Evolutionary conservation across 1,140 invertebrate genomes (phyloP), one percentile per base, ranked within the genome.

Genomic region (Drosophila lacertosa): DNA sequence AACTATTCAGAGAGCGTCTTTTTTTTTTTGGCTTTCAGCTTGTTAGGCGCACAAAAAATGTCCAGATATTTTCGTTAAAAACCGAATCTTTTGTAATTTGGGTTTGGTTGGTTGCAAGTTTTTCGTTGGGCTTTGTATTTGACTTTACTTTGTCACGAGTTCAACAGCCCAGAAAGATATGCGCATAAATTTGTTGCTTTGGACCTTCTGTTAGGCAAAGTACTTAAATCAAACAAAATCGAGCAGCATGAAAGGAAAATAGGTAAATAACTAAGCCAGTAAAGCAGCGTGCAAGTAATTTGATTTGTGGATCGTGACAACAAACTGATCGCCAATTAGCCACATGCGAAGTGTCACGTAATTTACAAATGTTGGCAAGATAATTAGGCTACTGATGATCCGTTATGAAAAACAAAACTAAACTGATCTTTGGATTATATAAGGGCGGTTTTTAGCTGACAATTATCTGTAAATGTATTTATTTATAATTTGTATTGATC

Each of bases 121-220:
- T 45, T 51, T 18, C 4, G 66, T 58, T 48, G 22, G 55, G 26
- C 37, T 7, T 72, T 77, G 33, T 79, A 48, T 45, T 70, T 70
- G 54, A 42, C 42, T 65, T 70, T 47, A 33, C 57, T 57, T 69
- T 57, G 66, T 40, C 33, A 32, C 42, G 54, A 76, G 80, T 84
- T 84, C 81, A 84, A 77, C 81, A 86, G 60, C 64, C 80, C 73
- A 76, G 66, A 45, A 81, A 86, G 60, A 70, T 80, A 81, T 84
- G 80, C 73, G 77, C 80, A 84, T 84, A 77, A 50, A 42, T 71
- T 74, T 35, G n/a, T n/a, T 16, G 45, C n/a, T 32, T n/a, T 40
- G 15, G 24, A 55, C 33, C 35, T 76, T 65, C 54, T 50, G 62
- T 59, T 10, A 51, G 35, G 10, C 13, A n/a, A 71, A 57, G 39